Evolutionary conservation across 2,113 vertebrate genomes (phyloP).

Genomic region (Ictalurus furcatus): DNA sequence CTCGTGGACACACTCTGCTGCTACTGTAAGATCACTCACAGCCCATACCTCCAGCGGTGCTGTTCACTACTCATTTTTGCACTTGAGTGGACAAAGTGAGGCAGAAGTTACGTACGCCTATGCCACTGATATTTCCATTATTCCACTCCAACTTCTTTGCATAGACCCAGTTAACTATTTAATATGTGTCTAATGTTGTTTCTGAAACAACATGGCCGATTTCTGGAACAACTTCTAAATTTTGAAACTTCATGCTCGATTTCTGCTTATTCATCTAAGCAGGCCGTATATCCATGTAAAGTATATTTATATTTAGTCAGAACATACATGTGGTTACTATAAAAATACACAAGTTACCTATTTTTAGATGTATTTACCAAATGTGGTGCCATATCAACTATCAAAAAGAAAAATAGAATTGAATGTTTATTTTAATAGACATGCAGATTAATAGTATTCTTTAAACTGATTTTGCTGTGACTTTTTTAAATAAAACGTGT

Average conservation of each 20-base stretch:
- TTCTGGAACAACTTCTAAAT: conserved; percentile 10
- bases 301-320: conserved; percentile 19
- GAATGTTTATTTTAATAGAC: conserved; percentile 43
- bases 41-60: conserved; percentile 7
- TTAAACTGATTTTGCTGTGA: conserved; percentile 28
- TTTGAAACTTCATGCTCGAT: background rate
- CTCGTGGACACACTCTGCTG: conserved; percentile 35
- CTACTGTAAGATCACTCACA: conserved; percentile 14
- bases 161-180: conserved; percentile 10
- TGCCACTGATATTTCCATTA: background rate
- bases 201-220: background rate
- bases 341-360: conserved; percentile 19
- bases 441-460: conserved; percentile 15
- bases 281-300: conserved; percentile 13
- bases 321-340: background rate
- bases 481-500: conserved; percentile 47
- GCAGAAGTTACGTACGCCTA: background rate
- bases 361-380: conserved; percentile 41
- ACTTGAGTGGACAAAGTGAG: conserved; percentile 24
- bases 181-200: conserved; percentile 4
- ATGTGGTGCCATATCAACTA: conserved; percentile 30
- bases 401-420: conserved; percentile 13
- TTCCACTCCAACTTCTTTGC: background rate
- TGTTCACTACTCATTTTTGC: conserved; percentile 24
- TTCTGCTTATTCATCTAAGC: conserved; percentile 10